Evolutionary conservation across 2,113 vertebrate species (phyloP), one percentile per base, ranked within the genome.

Genomic region (Scytalopus superciliaris): DNA sequence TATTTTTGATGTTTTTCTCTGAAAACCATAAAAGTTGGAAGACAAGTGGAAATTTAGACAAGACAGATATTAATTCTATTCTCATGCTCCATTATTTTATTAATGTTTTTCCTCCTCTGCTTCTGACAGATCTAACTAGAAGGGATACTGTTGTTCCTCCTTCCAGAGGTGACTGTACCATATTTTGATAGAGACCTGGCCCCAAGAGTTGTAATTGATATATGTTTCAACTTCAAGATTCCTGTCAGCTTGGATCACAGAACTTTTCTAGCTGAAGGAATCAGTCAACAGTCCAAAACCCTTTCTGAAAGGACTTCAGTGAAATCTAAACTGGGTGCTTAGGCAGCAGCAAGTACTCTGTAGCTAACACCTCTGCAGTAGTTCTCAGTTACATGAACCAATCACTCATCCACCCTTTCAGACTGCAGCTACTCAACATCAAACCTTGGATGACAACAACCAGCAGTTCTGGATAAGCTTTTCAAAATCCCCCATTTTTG

Each of bases 391-490:
- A 68, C 52, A 45, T 35, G 85, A 93, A 85, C 69, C 73, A 80
- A 4, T 90, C 66, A 45, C 63, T 87, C 80, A 93, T 40, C 56
- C 62, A 84, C 64, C 33, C 56, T 92, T 92, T 72, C 57, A 93
- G 76, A 84, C 19, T 73, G 75, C 14, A 85, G 35, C 42, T 91
- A 53, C 69, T 57, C 40, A 40, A 13, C 56, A 49, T 81, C 73
- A 96, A 94, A 73, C 69, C 39, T 28, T 28, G 69, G 40, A 92
- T 92, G 90, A 92, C 90, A 95, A 80, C 40, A 76, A 89, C 83
- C 30, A 94, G 69, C 69, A 89, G 69, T 45, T 82, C 40, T 49
- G 60, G 66, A 92, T 44, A 66, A 52, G 56, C 45, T 82, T 89
- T 62, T 72, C 49, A 86, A 92, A 96, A 84, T 59, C 40, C 45